Conservation (phyloP, 2,888 invertebrate genomes). For the Pocota personata region DNA sequence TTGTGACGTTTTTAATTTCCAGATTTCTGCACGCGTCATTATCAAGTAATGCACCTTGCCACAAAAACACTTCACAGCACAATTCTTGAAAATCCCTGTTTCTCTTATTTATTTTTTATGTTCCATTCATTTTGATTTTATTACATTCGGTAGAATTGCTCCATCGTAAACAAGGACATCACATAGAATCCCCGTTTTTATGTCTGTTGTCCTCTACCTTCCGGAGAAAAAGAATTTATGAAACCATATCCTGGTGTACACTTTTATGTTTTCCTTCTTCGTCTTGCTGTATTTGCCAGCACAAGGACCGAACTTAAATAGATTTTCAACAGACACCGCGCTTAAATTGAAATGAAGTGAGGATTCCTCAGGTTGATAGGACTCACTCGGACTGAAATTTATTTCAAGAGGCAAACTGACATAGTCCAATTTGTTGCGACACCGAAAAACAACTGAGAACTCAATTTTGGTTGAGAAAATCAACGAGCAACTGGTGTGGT, state of each 20-base stretch:
- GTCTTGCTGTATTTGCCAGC: not conserved
- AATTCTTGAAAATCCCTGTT: not conserved
- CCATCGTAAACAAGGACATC: slow-evolving; percentile 20
- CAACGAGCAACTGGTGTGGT: slow-evolving; percentile 54
- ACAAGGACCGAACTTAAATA: not conserved
- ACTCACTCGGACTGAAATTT: not conserved
- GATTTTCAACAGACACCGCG: not conserved
- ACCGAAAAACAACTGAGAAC: slow-evolving; percentile 19
- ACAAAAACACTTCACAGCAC: not conserved
- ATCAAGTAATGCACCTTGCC: slow-evolving; percentile 1
- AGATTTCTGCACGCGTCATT: not conserved
- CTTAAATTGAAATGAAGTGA: not conserved
- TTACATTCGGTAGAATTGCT: not conserved
- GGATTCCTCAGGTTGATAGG: not conserved
- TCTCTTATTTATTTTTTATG: slow-evolving; percentile 11
- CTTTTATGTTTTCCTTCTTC: slow-evolving; percentile 10
- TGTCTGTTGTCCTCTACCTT: not conserved
- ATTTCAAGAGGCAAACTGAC: not conserved
- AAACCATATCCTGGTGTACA: slow-evolving; percentile 25
- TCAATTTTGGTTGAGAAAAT: not conserved
- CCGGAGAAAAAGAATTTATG: not conserved
- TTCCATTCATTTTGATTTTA: slow-evolving; percentile 22
- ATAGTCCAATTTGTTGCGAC: slow-evolving; percentile 12
- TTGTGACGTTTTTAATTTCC: not conserved
- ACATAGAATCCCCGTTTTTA: slow-evolving; percentile 13